Percentiles rank a stretch among this genome's conserved stretches.
Conservation (phyloP, 2,797 vertebrate species). For the Acipenser transmontanus region DNA sequence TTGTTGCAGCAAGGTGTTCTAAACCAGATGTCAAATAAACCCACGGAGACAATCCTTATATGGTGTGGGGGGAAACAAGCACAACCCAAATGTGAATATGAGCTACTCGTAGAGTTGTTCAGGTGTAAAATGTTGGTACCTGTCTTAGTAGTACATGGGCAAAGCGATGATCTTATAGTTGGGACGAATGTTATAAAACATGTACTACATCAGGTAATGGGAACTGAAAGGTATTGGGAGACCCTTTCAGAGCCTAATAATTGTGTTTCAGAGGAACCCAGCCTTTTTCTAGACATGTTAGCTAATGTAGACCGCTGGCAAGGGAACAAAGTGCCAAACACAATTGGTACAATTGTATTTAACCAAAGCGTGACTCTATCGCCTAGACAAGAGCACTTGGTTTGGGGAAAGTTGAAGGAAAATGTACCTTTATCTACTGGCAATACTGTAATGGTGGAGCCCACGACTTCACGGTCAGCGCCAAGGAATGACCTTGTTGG, state of each 20-base stretch:
- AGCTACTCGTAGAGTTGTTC: slow-evolving; percentile 14
- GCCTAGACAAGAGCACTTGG: slow-evolving; percentile 1
- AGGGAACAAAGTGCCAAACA: slow-evolving; percentile 1
- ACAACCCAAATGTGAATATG: slow-evolving; percentile 17
- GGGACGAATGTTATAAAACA: too few species aligned
- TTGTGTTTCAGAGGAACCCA: too few species aligned
- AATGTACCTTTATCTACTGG: slow-evolving; percentile 4
- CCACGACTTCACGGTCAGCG: not conserved
- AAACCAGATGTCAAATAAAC: not conserved
- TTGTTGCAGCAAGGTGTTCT: slow-evolving; percentile 1
- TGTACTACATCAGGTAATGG: too few species aligned
- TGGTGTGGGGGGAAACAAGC: slow-evolving; percentile 19
- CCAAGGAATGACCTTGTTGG: slow-evolving; percentile 9
- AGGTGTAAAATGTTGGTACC: slow-evolving; percentile 14
- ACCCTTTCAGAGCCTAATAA: too few species aligned
- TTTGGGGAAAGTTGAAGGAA: slow-evolving; percentile 3
- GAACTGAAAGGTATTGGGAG: too few species aligned
- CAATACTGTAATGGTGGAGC: slow-evolving; percentile 10
- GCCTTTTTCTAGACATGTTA: slow-evolving; percentile 15
- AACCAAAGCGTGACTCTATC: slow-evolving; percentile 5
- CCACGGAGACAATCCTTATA: slow-evolving; percentile 9
- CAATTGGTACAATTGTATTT: slow-evolving; percentile 1
- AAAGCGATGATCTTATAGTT: not conserved
- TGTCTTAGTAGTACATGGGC: slow-evolving; percentile 14
- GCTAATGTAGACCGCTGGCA: not conserved